Conservation (phyloP, 2,113 vertebrate species). For the Odobenus rosmarus region DNA sequence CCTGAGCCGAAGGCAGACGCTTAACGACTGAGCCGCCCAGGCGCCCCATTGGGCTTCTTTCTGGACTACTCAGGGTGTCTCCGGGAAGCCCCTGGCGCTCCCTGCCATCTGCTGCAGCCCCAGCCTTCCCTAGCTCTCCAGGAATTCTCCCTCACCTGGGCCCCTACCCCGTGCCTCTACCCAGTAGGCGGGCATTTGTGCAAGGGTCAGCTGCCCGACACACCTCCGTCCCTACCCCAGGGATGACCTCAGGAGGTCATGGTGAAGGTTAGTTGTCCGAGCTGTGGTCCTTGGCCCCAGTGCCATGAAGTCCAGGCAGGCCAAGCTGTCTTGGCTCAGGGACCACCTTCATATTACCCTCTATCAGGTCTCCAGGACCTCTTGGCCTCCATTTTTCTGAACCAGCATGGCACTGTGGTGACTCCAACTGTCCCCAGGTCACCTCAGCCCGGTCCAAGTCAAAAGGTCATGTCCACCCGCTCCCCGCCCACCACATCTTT, state of each 20-base stretch:
- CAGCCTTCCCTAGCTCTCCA: no score
- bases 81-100: neutral
- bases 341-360: neutral
- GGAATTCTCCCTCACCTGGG: neutral
- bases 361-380: neutral
- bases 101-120: no score
- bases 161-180: no score
- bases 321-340: neutral
- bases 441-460: slow-evolving; percentile 2
- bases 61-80: neutral
- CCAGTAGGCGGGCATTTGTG: neutral
- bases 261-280: neutral
- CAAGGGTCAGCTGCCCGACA: neutral
- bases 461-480: slow-evolving; percentile 45
- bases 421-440: neutral
- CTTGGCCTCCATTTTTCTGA: neutral
- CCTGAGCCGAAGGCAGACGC: no score
- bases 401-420: no score
- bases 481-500: neutral
- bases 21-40: no score
- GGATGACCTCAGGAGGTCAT: neutral
- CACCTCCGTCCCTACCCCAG: no score
- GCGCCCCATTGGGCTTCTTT: no score
- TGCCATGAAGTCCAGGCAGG: neutral
- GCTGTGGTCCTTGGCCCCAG: no score